phyloP scores from a whole-genome alignment of 2,113 vertebrate genomes.

The Channa argus region DNA sequence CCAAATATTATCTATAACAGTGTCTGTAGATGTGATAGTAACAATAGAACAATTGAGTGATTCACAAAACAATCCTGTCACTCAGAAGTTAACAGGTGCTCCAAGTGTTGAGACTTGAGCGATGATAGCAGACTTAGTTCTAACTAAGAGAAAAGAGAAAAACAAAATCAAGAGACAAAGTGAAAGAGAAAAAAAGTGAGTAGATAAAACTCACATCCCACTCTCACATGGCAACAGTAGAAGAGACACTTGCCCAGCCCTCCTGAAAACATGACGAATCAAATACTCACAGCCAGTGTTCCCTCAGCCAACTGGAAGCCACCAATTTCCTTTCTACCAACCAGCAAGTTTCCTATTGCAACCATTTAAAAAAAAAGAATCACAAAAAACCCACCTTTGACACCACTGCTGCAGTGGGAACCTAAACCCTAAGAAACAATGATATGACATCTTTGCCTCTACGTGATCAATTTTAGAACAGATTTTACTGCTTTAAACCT shows the following conservation, averaged over 20 bases:
- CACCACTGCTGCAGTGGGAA: neutral
- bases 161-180: too few relatives aligned
- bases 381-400: neutral
- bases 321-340: neutral
- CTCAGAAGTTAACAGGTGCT: neutral
- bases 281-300: neutral
- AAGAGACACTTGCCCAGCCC: neutral
- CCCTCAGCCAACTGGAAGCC: neutral
- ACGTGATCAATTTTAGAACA: neutral
- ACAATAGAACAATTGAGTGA: neutral
- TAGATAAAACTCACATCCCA: neutral
- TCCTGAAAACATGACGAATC: neutral
- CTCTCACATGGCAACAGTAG: conserved; percentile 12
- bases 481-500: neutral
- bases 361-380: neutral
- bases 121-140: neutral
- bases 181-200: neutral
- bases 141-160: neutral
- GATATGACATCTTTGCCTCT: neutral
- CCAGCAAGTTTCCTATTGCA: neutral
- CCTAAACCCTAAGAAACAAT: neutral
- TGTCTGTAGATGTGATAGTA: too few relatives aligned
- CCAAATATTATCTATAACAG: too few relatives aligned
- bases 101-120: neutral
- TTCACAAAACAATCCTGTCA: neutral